Base-by-base conservation (phyloP, 2,797 vertebrate species). In the Gambelia wislizenii region DNA sequence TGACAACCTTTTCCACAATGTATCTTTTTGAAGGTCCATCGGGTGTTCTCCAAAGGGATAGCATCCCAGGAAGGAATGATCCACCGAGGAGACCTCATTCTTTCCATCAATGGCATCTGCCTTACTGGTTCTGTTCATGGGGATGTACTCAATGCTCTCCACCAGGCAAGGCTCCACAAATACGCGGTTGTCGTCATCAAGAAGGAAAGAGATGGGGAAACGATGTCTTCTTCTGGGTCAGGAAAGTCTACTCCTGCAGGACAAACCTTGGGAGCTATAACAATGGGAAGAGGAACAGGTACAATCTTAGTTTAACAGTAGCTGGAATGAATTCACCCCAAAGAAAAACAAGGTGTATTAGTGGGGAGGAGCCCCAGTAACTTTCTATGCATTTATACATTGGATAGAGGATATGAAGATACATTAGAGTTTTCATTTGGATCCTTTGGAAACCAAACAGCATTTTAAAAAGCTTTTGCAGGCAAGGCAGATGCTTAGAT, bases 31-130 rank as follows among this genome's bases (percentile, higher is more conserved):
- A 94, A 99, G 99, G 98, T 99, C 69, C 98, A 99, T 95, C 98
- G 98, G 88, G 98, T 99, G 85, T 99, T 99, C 96, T 97, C 96
- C 88, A 98, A 98, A 95, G 98, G 98, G 67, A 96, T 97, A 10
- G 98, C 98, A 25, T 97, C 97, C 91, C 96, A 97, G 61, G 98
- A 99, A 96, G 98, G 98, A 72, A 98, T 98, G 44, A 96, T 99
- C 93, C 97, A 96, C 94, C 97, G 95, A 77, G 98, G 98, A 64
- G 98, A 99, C 95, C 87, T 94, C 87, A 95, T 99, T 91, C 90
- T 99, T 67, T 99, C 98, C 2, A 96, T 99, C 94, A 99, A 99
- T 42, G 98, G 98, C 61, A 94, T 91, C 54, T 96, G 95, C 70
- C 88, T 99, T 84, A 95, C 96, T 0, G 97, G 96, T 52, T 97